phyloP scores from a whole-genome alignment of 2,113 vertebrate species.

The Coptodon bakossiorum region DNA sequence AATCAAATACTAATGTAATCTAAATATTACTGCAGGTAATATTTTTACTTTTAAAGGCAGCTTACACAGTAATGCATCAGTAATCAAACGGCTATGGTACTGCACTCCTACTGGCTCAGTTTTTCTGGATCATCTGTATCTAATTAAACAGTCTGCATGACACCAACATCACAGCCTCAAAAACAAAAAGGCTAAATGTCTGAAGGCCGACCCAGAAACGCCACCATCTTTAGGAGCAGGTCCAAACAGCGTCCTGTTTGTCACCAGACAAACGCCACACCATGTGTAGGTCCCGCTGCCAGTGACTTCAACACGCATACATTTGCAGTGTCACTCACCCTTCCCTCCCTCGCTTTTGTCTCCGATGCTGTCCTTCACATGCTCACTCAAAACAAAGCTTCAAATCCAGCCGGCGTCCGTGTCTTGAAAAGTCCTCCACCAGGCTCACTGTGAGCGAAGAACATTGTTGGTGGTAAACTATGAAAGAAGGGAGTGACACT shows the following conservation, averaged over 20 bases:
- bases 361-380: background rate
- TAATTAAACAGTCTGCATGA: background rate
- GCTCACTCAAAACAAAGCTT: background rate
- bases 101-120: background rate
- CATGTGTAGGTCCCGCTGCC: background rate
- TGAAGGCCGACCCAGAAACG: background rate
- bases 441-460: background rate
- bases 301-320: background rate
- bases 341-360: background rate
- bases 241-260: background rate
- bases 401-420: background rate
- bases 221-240: background rate
- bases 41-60: background rate
- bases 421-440: background rate
- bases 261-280: background rate
- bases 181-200: rapidly evolving
- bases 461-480: constrained; percentile 2
- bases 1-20: background rate
- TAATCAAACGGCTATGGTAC: background rate
- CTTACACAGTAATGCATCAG: background rate
- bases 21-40: background rate
- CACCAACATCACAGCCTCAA: background rate
- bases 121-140: background rate
- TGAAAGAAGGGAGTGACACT: constrained; percentile 4
- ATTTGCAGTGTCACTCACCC: constrained; percentile 21